Evolutionary conservation across 2,113 vertebrate species (phyloP), one percentile per base, ranked within the genome.

Genomic region (Callionymus lyra): DNA sequence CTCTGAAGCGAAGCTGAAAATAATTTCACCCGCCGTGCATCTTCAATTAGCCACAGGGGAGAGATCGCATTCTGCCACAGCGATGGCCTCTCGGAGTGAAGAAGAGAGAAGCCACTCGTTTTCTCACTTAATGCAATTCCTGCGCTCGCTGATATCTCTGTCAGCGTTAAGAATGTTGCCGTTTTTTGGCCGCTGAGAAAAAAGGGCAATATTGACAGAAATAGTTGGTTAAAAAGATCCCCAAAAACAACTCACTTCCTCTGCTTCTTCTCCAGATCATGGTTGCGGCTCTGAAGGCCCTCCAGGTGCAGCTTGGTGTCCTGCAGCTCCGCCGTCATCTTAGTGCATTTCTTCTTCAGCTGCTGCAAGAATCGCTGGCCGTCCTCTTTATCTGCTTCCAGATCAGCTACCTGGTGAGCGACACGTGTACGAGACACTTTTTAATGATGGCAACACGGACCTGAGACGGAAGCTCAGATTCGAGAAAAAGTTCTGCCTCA

Each of bases 221-320:
- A 14, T n/a, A n/a, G n/a, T 27, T 8, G 8, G 21, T 5, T 5
- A 27, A 12, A 34, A 45, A 45, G 12, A 2, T 6, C 4, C 6
- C 10, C 32, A 10, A 6, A 19, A 38, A 16, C 33, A 36, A 67
- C 85, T 80, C 64, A 97, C 94, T 90, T 97, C 72, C 89, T 83
- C 76, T 99, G 95, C 62, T 97, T 99, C 87, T 97, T 99, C 77
- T 99, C 93, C 82, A 99, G 87, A 58, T 99, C 93, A 0, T 99
- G 92, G 81, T 90, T 98, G 49, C 94, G 93, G 40, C 87, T 92
- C 58, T 97, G 94, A 53, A 97, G 90, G 14, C 92, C 91, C 80
- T 99, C 93, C 34, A 98, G 85, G 76, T 99, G 93, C 65, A 97
- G 88, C 42, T 90, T 92, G 75, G 93, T 97, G 81, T 99, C 95